Evolutionary conservation across 2,797 vertebrate species (phyloP).

Genomic region (Danio jaintianensis): DNA sequence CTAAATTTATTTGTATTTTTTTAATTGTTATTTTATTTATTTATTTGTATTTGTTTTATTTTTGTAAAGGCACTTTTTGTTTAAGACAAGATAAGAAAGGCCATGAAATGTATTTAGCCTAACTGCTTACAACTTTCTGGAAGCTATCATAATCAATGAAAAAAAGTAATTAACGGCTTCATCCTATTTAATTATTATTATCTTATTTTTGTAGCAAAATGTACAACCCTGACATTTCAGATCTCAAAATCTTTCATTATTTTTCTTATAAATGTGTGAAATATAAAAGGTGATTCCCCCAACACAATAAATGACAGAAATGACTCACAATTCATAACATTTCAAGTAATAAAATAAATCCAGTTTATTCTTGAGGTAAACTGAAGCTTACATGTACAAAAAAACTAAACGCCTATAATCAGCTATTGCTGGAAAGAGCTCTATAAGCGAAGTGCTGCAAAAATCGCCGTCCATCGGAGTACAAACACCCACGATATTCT

Average conservation of each 20-base stretch:
- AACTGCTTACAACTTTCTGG: neutral
- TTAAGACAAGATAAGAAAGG: too few relatives aligned
- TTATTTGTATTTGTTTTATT: too few relatives aligned
- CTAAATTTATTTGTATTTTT: too few relatives aligned
- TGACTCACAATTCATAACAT: neutral
- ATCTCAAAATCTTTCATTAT: neutral
- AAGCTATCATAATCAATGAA: neutral
- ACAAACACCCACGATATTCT: slow-evolving; percentile 47
- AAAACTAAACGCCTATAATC: neutral
- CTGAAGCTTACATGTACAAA: neutral
- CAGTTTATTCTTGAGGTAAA: neutral
- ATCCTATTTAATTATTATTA: neutral
- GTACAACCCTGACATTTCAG: neutral
- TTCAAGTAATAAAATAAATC: neutral
- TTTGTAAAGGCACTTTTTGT: too few relatives aligned
- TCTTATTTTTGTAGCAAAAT: neutral
- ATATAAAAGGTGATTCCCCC: neutral
- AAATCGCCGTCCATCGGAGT: slow-evolving; percentile 66
- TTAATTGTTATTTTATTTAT: too few relatives aligned
- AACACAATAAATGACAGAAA: neutral
- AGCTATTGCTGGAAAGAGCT: neutral
- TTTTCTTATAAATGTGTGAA: neutral
- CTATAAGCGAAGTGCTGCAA: slow-evolving; percentile 11
- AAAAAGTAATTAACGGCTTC: neutral
- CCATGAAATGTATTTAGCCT: too few relatives aligned